Base-by-base conservation (phyloP, 2,113 vertebrate genomes). In the Megaleporinus macrocephalus region DNA sequence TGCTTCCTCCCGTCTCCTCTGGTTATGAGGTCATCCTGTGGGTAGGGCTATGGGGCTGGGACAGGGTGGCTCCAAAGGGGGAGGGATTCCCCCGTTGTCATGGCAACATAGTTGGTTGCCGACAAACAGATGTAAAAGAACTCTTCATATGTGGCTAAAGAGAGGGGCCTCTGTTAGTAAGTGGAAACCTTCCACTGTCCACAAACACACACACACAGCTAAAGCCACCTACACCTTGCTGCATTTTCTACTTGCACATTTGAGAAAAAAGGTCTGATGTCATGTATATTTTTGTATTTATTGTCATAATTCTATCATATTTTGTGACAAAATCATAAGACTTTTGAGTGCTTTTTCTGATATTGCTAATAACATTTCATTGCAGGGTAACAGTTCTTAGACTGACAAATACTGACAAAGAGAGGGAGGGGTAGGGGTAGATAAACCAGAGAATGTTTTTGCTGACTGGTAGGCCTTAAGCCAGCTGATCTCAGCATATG, bases 61-160 rank as follows among this genome's bases (percentile, higher is more conserved):
- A 12, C 66, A 44, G 66, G 13, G 22, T 70, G 33, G 12, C 29
- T 82, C 51, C 69, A 26, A 61, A 66, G 72, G 59, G 30, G 80
- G 55, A 36, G 80, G 65, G 71, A 82, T 79, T 82, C 76, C 84
- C 80, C 65, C 62, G 84, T 91, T 15, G 36, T 88, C 89, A 90
- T 90, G 88, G 91, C 9, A 89, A 90, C 79, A 36, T 33, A 47
- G 51, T 73, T 59, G 83, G 83, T 65, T 73, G 33, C 57, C 80
- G 76, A 78, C 53, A 88, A 78, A 84, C 84, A 84, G 76, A 88
- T 84, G 83, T 83, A 66, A 87, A 87, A 78, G 70, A 85, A 69
- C 81, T 76, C 65, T 82, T 75, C 86, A 86, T 84, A 85, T 86
- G 86, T 83, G 83, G 29, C 55, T 87, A 83, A 89, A 90, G 90